Conservation (phyloP, 2,113 vertebrate genomes). For the Oxyruncus cristatus region DNA sequence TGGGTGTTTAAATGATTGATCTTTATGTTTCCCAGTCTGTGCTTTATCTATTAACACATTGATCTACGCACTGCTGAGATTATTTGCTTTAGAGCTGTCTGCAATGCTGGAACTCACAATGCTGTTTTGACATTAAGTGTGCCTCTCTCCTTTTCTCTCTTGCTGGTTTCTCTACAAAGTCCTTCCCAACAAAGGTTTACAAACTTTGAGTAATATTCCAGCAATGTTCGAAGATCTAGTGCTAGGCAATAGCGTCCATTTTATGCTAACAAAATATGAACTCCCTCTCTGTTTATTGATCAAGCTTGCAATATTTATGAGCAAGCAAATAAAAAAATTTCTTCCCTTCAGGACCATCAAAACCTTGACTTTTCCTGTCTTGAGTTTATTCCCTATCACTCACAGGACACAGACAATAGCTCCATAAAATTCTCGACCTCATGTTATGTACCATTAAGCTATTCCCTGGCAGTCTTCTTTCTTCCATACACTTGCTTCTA, state of each 20-base stretch:
- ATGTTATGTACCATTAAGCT: not conserved
- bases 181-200: not conserved
- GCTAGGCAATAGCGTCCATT: not conserved
- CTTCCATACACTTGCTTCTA: not conserved
- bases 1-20: not conserved
- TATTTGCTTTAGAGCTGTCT: not conserved
- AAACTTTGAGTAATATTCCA: not conserved
- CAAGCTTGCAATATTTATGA: not conserved
- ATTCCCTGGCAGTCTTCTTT: not conserved
- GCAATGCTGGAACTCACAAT: not conserved
- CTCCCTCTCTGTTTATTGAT: not conserved
- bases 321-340: not conserved
- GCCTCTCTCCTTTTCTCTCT: not conserved
- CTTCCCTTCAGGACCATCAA: not conserved
- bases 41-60: not conserved
- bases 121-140: not conserved
- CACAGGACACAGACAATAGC: not conserved
- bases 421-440: not conserved
- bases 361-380: not conserved
- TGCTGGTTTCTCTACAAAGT: not conserved
- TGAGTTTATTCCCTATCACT: not conserved
- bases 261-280: not conserved
- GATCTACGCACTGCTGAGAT: not conserved
- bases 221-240: rapidly evolving
- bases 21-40: not conserved